Evolutionary conservation across 2,888 invertebrate genomes (phyloP), one percentile per base, ranked within the genome.

Genomic region (Drosophila barbarae): DNA sequence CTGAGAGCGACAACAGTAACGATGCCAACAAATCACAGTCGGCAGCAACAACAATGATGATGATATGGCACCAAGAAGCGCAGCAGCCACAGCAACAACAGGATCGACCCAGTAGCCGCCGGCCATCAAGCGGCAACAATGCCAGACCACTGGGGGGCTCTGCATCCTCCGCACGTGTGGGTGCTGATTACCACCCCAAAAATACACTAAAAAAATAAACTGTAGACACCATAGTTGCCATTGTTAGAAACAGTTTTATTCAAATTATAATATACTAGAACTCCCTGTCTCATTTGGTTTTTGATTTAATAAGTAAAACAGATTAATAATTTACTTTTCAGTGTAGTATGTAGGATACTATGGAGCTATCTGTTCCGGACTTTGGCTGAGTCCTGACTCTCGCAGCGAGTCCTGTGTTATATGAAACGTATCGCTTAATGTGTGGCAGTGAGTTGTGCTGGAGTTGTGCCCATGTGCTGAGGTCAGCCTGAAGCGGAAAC

Each of bases 1-100:
- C 83, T 84, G 80, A 73, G 85, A 81, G 80, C 85, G 83, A 84
- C 80, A 81, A 84, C 80, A 81, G 75, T 84, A 81, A 81, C 77
- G 83, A 83, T 71, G 80, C 74, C 80, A 84, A 80, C 85, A 84
- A 84, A 80, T 80, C 80, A 84, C 85, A 68, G 76, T 28, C 61
- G 66, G 44, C 66, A 52, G 52, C 46, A 57, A 53, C 47, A 61
- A 63, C 56, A 42, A 65, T 65, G 44, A 69, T 51, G 74, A 76
- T 69, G 73, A 73, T 76, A 60, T 73, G 70, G 76, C 71, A 73
- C 53, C 71, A 74, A 71, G 74, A 58, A 71, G 57, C 61, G 64
- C 69, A 72, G 65, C 67, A 57, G 58, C 64, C 52, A 13, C 50
- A 47, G 34, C 50, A 68, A 44, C 52, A 47, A 30, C 46, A 41